Percentiles rank a stretch among this genome's conserved stretches.
Conservation (phyloP, 2,888 invertebrate species). For the Acleris emargana region DNA sequence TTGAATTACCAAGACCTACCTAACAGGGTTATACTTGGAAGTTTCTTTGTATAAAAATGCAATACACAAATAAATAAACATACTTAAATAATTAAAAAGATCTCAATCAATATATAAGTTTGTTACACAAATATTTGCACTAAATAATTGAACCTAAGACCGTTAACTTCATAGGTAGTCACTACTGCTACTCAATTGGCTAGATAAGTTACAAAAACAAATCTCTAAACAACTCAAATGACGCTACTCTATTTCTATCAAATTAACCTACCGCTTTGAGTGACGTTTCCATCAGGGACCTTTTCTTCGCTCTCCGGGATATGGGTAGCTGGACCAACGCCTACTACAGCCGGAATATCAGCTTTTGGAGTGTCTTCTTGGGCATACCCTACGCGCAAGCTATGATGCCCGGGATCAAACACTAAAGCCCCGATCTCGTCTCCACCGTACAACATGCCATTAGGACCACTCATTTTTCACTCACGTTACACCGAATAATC, state of each 20-base stretch:
- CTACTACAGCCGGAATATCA: constrained; percentile 97
- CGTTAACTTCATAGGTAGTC: too few species aligned
- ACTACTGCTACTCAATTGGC: too few species aligned
- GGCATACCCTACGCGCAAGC: constrained; percentile 95
- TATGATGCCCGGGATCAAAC: constrained; percentile 93
- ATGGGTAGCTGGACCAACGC: constrained; percentile 89
- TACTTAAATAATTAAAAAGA: too few species aligned
- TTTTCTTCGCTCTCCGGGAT: constrained; percentile 90
- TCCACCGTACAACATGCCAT: constrained; percentile 93
- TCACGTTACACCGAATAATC: constrained; percentile 8
- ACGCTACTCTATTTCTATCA: neutral
- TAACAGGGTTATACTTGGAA: too few species aligned
- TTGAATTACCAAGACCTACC: too few species aligned
- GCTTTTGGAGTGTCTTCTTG: constrained; percentile 99
- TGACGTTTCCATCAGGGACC: constrained; percentile 88
- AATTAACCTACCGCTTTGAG: constrained; percentile 74
- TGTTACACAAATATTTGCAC: too few species aligned
- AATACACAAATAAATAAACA: too few species aligned
- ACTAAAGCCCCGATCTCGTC: constrained; percentile 99
- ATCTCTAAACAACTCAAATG: neutral
- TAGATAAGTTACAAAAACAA: too few species aligned
- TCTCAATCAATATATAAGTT: too few species aligned
- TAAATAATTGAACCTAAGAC: too few species aligned
- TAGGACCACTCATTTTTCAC: constrained; percentile 72
- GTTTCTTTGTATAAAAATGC: too few species aligned